These are phyloP conservation scores for Cataglyphis albicans DNA, from an alignment of 2,888 invertebrate species.

Conservation along the genomic window DNA sequence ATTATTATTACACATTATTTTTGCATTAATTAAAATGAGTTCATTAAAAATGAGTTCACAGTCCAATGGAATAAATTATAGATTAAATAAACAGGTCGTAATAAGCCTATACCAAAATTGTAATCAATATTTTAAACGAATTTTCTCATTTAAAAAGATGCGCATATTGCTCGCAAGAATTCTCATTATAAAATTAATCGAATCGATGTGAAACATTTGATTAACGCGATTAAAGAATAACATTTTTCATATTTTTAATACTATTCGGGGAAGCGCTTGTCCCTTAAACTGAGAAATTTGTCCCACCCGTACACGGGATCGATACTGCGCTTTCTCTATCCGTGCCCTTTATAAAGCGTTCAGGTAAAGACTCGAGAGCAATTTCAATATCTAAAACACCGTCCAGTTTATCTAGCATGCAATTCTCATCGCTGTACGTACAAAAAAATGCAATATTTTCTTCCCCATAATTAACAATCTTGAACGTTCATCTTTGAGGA, in stretches of 20 bases:
- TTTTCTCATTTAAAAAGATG: background rate
- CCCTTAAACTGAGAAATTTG: background rate
- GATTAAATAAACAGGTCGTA: background rate
- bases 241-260: background rate
- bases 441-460: background rate
- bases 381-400: background rate
- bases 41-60: background rate
- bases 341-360: background rate
- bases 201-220: background rate
- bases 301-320: conserved; percentile 16
- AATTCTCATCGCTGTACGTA: background rate
- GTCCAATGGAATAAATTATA: conserved; percentile 16
- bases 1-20: conserved; percentile 12
- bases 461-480: background rate
- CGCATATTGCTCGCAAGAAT: background rate
- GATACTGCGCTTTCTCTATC: conserved; percentile 35
- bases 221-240: background rate
- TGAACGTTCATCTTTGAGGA: background rate
- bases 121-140: background rate
- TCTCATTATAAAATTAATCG: background rate
- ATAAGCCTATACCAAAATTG: background rate
- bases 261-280: background rate
- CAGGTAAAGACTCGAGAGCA: background rate
- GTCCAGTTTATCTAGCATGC: background rate
- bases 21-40: background rate